Evolutionary conservation across 2,797 vertebrate genomes (phyloP), one percentile per base, ranked within the genome.

Genomic region (Hemibagrus guttatus): DNA sequence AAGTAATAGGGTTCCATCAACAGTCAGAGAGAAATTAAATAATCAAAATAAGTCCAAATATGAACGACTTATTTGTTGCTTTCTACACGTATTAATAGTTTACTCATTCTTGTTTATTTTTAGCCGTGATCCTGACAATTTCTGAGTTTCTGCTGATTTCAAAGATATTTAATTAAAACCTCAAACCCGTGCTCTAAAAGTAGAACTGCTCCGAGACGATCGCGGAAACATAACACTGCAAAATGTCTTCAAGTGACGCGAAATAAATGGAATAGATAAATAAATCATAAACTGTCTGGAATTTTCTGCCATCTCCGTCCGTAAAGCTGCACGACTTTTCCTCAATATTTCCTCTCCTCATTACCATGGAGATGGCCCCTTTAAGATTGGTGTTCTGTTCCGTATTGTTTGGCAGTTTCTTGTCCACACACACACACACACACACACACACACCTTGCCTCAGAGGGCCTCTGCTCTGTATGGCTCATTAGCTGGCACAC

Each of bases 351-450:
- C 2, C 11, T 6, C 23, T 58, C 46, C 35, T 69, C 4, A 56
- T 89, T 87, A 83, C 88, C 88, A 89, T 79, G 83, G 88, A 84
- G 58, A 89, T n/a, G 39, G 39, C 28, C 11, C 26, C 76, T 68
- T 71, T 85, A 69, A 28, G 58, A 39, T 46, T 46, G 39, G 63
- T 39, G 12, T 8, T 7, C 46, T 49, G 46, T 71, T 63, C 52
- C 59, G 61, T 12, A 83, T 71, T 87, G 79, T 87, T 84, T 85
- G 66, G 66, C 66, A 79, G 80, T 58, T 56, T 26, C 39, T 39
- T 72, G 16, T 72, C 35, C 72, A 76, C 66, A 72, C 49, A 59
- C 79, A 81, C 80, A 82, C 80, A 83, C 81, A 83, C 80, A 75
- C 35, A 75, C 58, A 75, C 4, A 12, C 59, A 59, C 80, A 39